phyloP scores from a whole-genome alignment of 2,797 vertebrate genomes.

The Taenioides sp. region DNA sequence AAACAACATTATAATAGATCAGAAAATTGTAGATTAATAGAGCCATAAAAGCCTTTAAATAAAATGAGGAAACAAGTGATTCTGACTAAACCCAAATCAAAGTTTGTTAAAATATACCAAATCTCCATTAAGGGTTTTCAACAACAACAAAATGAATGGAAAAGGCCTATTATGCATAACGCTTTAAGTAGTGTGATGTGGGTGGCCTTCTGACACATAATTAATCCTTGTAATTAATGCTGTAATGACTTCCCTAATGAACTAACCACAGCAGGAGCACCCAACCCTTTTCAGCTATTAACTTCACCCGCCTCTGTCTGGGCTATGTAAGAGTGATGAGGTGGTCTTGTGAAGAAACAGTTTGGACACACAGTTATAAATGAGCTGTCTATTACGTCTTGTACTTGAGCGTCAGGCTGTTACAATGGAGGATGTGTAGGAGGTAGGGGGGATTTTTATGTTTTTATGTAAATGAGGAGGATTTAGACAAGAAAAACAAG shows the following conservation, averaged over 20 bases:
- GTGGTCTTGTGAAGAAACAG: slow-evolving; percentile 6
- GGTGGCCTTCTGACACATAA: slow-evolving; percentile 8
- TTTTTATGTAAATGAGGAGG: background rate
- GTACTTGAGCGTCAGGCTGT: background rate
- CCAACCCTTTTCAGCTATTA: slow-evolving; percentile 2
- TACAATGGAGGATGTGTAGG: too few species aligned
- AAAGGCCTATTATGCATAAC: too few species aligned
- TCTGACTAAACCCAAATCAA: too few species aligned
- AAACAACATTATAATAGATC: too few species aligned
- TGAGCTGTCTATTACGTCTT: slow-evolving; percentile 5
- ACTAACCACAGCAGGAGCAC: slow-evolving; percentile 6
- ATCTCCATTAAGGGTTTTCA: too few species aligned
- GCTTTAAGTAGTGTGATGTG: background rate
- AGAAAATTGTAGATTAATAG: too few species aligned
- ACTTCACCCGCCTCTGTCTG: slow-evolving; percentile 4
- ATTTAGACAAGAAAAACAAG: background rate
- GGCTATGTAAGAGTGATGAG: background rate
- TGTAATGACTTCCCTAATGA: slow-evolving; percentile 10
- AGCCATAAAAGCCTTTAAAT: too few species aligned
- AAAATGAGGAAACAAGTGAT: too few species aligned
- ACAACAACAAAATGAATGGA: too few species aligned
- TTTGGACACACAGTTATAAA: slow-evolving; percentile 13
- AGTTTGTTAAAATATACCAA: too few species aligned
- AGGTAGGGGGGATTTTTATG: background rate
- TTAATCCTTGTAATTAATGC: background rate